Evolutionary conservation across 2,113 vertebrate genomes (phyloP), one percentile per base, ranked within the genome.

Genomic region (Fregetta grallaria): DNA sequence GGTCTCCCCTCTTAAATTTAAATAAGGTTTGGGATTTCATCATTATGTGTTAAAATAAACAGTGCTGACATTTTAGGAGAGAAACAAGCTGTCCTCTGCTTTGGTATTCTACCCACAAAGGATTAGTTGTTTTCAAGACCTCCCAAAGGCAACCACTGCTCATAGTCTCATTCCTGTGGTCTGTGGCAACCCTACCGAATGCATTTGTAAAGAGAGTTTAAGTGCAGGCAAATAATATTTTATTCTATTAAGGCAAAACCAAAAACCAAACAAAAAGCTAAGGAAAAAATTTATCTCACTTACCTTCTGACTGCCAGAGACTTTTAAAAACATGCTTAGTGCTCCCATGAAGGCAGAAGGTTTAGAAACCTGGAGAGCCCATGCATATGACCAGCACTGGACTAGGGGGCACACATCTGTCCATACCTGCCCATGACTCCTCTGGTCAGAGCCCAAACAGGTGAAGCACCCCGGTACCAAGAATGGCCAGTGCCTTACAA

Each of bases 161-260:
- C 88, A 89, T 71, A 97, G 76, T 70, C 81, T 89, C 75, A 80
- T 95, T 97, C 96, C 95, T 96, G 94, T 85, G 95, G 93, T 93
- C 93, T 95, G 95, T 74, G 92, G 92, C 86, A 96, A 84, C 68
- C 73, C 87, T 67, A 94, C 84, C 2, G 1, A 86, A 93, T 5
- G 47, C 58, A 95, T 96, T 89, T 85, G 36, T 90, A 90, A 94
- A 68, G 73, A 68, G 47, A 93, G 86, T 90, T 88, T 80, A 96
- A 97, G 81, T 77, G 50, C 55, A 88, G 38, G 50, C 77, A 93
- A 58, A 91, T 56, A 95, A 93, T 95, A 96, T 92, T 91, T 96
- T 94, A 92, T 91, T 78, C 74, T 90, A 90, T 61, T 89, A 82
- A 45, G 80, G 86, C 36, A 92, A 95, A 96, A 65, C 76, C 73